Base-by-base conservation (phyloP, 2,888 invertebrate species). In the Limnephilus lunatus region DNA sequence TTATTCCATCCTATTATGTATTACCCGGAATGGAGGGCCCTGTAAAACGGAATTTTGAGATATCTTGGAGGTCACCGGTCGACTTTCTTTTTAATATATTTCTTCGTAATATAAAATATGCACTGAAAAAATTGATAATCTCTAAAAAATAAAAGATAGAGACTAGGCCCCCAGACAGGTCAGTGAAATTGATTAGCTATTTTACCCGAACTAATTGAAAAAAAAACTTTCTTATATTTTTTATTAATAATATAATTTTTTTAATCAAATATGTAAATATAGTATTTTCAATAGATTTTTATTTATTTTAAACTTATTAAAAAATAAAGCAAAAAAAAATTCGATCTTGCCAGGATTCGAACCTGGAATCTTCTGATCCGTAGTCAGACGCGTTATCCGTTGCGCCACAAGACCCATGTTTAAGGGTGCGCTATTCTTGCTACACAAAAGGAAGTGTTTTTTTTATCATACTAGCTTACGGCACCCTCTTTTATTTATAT, bases 341-440 rank as follows among this genome's bases (percentile, higher is more conserved):
- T 90, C 93, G 93, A 93, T 93, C 96, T 95, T 96, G 96, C 96
- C 96, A 96, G 96, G 96, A 96, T 96, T 96, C 96, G 96, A 96
- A 96, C 96, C 96, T 97, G 97, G 96, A 96, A 96, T 96, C 96
- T 96, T 96, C 96, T 97, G 97, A 97, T 97, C 97, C 97, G 97
- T 97, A 97, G 97, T 97, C 97, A 97, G 97, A 97, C 97, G 97
- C 97, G 97, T 97, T 97, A 97, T 97, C 96, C 97, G 95, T 96
- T 97, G 96, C 96, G 96, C 96, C 96, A 96, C 97, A 97, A 95
- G 96, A 93, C 93, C 93, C 81, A 35, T 30, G 81, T 11, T 0
- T 0, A 25, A n/a, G 9, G 25, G 25, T n/a, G n/a, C n/a, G 68
- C 68, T 68, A n/a, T 25, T 68, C 68, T 2, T 68, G 68, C 25